Evolutionary conservation across 2,113 vertebrate species (phyloP), one percentile per base, ranked within the genome.

Genomic region (Prinia subflava): DNA sequence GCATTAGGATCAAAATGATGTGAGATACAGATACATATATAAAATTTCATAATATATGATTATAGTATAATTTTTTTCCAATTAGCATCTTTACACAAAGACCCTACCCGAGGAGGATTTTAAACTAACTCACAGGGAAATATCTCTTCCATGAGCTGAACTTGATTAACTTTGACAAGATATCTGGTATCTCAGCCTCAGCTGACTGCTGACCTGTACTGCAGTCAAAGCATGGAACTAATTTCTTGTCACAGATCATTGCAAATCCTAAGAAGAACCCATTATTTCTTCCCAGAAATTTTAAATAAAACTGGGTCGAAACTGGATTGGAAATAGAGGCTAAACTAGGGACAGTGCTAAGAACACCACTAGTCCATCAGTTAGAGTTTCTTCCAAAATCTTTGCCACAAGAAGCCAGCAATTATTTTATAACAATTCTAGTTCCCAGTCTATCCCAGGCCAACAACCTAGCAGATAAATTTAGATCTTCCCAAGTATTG

Each of bases 121-220:
- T 55, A 78, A 88, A 39, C 20, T 85, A 59, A 39, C n/a, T 87
- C 62, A 47, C 13, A 52, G 42, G 69, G 53, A 87, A 86, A 23
- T 74, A 17, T 35, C 42, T 69, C 75, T 60, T 22, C 28, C 24
- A 17, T 73, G 39, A 89, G 62, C 4, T 75, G 63, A 94, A 60
- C 28, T 64, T 92, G 60, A 95, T 92, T 86, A 87, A 33, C 31
- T 96, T 87, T 87, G 91, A 95, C 83, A 83, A 64, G 80, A 24
- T 77, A 84, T 57, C 41, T 85, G 15, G 8, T 92, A 39, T 73
- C 62, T 94, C n/a, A 67, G 65, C 42, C 73, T 82, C 87, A 64
- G 68, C 47, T 95, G 92, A 70, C 79, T 82, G 79, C 68, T 94
- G 88, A 95, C 80, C 92, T 92, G 80, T 86, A 59, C 56, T 93